Evolutionary conservation across 2,113 vertebrate genomes (phyloP).

Genomic region (Synchiropus splendidus): DNA sequence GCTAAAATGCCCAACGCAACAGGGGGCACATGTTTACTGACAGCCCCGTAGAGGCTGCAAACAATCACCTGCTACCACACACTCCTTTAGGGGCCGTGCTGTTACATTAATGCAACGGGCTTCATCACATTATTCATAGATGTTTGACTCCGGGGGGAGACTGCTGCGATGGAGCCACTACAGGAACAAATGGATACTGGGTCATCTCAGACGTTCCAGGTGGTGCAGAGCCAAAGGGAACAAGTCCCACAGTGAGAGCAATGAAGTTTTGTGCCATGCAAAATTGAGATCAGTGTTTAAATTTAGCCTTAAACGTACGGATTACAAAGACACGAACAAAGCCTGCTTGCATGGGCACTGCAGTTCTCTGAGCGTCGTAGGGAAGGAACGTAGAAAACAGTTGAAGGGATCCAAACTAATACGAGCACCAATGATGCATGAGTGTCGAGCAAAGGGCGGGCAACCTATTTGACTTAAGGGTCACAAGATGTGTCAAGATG

Average conservation of each 20-base stretch:
- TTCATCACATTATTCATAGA: constrained; percentile 65
- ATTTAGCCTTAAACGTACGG: constrained; percentile 30
- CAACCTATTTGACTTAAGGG: too few relatives aligned
- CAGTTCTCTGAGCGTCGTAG: too few relatives aligned
- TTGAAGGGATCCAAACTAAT: too few relatives aligned
- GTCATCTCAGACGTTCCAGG: constrained; percentile 57
- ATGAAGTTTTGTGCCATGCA: constrained; percentile 22
- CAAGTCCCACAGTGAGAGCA: constrained; percentile 18
- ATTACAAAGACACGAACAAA: constrained; percentile 10
- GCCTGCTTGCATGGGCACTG: too few relatives aligned
- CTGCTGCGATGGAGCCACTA: constrained; percentile 40
- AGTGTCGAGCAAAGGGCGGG: too few relatives aligned
- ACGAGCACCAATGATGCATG: too few relatives aligned
- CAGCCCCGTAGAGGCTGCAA: constrained; percentile 52
- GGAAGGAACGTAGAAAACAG: too few relatives aligned
- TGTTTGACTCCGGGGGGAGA: constrained; percentile 48
- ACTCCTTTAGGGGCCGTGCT: constrained; percentile 50
- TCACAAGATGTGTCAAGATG: too few relatives aligned
- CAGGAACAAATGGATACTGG: constrained; percentile 48
- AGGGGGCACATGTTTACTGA: constrained; percentile 65
- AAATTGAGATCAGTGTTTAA: constrained; percentile 32
- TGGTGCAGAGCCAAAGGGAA: constrained; percentile 50
- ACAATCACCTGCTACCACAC: constrained; percentile 57
- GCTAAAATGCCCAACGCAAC: constrained; percentile 43
- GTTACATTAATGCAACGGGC: constrained; percentile 63